Percentiles rank a stretch among this genome's conserved stretches.
These are phyloP conservation scores for Ennomos erosarius DNA, from an alignment of 2,888 invertebrate genomes.

Conservation along the genomic window DNA sequence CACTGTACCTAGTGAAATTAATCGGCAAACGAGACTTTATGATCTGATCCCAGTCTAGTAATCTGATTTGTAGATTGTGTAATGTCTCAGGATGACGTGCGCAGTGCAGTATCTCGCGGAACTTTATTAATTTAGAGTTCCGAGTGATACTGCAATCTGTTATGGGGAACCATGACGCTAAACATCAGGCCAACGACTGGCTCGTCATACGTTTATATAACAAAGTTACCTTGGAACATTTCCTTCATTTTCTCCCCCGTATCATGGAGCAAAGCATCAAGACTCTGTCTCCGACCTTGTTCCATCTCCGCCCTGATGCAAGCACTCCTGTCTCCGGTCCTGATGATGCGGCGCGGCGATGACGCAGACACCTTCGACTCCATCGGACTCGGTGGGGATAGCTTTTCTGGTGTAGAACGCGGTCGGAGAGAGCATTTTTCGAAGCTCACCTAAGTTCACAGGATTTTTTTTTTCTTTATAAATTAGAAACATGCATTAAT, in stretches of 20 bases:
- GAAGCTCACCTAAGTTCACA: constrained; percentile 71
- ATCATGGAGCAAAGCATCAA: constrained; percentile 90
- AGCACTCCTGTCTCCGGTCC: constrained; percentile 46
- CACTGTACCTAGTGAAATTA: too few species aligned
- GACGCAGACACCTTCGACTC: constrained; percentile 69
- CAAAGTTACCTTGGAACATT: constrained; percentile 91
- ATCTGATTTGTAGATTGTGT: too few species aligned
- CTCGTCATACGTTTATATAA: too few species aligned
- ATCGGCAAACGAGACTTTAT: too few species aligned
- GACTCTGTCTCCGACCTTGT: constrained; percentile 87
- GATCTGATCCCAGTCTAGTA: too few species aligned
- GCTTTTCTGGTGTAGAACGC: constrained; percentile 68
- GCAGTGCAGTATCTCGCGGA: too few species aligned
- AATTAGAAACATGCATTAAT: neutral
- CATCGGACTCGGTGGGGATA: constrained; percentile 66
- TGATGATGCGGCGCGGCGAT: constrained; percentile 68
- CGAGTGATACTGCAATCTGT: too few species aligned
- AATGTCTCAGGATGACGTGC: too few species aligned
- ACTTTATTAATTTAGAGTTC: too few species aligned
- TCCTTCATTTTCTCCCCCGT: constrained; percentile 93
- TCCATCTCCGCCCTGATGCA: constrained; percentile 58
- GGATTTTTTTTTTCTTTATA: neutral
- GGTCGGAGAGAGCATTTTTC: constrained; percentile 83
- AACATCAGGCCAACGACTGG: too few species aligned
- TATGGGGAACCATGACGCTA: too few species aligned